Percentiles rank a stretch among this genome's conserved stretches.
phyloP scores from a whole-genome alignment of 2,888 invertebrate species.

The Sacculina carcini region DNA sequence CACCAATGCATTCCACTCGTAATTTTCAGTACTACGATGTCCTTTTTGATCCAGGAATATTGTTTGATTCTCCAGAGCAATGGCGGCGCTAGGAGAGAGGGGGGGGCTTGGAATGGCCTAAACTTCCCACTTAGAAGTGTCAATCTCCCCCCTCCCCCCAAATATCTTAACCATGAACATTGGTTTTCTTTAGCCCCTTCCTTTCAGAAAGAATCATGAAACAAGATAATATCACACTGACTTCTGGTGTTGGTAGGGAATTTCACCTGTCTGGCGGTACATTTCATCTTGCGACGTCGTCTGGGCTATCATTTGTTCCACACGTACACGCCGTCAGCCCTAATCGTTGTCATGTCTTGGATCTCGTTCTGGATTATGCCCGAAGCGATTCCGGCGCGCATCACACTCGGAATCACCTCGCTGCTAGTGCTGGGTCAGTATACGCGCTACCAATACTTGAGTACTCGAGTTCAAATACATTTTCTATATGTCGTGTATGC shows the following conservation, averaged over 20 bases:
- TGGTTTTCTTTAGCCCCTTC: too few relatives aligned
- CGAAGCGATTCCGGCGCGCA: slow-evolving; percentile 68
- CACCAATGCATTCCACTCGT: too few relatives aligned
- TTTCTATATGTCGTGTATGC: background rate
- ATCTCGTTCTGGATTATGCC: slow-evolving; percentile 89
- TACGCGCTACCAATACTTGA: background rate
- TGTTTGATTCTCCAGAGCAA: too few relatives aligned
- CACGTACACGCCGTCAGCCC: slow-evolving; percentile 68
- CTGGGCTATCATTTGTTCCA: slow-evolving; percentile 73
- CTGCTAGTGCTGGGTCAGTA: slow-evolving; percentile 45
- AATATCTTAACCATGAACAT: too few relatives aligned
- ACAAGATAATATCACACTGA: too few relatives aligned
- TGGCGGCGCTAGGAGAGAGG: too few relatives aligned
- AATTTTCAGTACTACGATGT: too few relatives aligned
- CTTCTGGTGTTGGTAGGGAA: slow-evolving; percentile 40
- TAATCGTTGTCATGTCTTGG: slow-evolving; percentile 86
- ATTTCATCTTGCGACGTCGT: slow-evolving; percentile 53
- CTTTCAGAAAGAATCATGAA: too few relatives aligned
- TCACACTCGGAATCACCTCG: slow-evolving; percentile 64
- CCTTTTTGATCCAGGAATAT: too few relatives aligned
- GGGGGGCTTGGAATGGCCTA: too few relatives aligned
- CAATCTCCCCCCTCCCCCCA: too few relatives aligned
- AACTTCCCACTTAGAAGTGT: too few relatives aligned
- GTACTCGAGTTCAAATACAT: background rate
- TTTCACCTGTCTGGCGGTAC: slow-evolving; percentile 68